Percentiles rank a stretch among this genome's conserved stretches.
These are phyloP conservation scores for Dallia pectoralis DNA, from an alignment of 2,797 vertebrate genomes.

Conservation along the genomic window DNA sequence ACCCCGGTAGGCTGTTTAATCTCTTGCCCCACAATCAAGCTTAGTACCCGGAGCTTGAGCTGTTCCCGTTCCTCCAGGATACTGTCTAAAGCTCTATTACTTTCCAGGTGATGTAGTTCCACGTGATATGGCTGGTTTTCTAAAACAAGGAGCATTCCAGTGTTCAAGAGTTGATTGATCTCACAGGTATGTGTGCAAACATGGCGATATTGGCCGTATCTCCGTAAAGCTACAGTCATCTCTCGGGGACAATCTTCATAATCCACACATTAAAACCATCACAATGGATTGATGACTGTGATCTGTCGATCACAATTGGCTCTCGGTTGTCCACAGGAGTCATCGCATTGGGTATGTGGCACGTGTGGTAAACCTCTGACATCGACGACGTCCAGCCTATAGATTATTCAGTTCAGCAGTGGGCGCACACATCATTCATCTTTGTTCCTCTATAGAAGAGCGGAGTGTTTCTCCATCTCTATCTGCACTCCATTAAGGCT, in stretches of 20 bases:
- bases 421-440: slow-evolving; percentile 5
- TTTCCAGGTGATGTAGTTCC: background rate
- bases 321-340: slow-evolving; percentile 15
- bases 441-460: slow-evolving; percentile 37
- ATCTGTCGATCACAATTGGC: slow-evolving; percentile 1
- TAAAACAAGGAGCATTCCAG: background rate
- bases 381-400: slow-evolving; percentile 42
- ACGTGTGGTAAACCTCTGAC: slow-evolving; percentile 38
- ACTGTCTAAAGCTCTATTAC: background rate
- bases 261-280: slow-evolving; percentile 28
- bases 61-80: slow-evolving; percentile 13
- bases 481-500: slow-evolving; percentile 67
- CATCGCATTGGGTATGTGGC: slow-evolving; percentile 47
- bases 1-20: slow-evolving; percentile 56
- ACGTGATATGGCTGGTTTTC: background rate
- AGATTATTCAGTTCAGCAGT: slow-evolving; percentile 44
- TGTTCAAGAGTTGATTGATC: background rate
- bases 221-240: slow-evolving; percentile 31
- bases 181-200: slow-evolving; percentile 8
- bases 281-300: slow-evolving; percentile 25
- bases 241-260: background rate
- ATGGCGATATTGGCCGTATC: slow-evolving; percentile 45
- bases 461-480: slow-evolving; percentile 43
- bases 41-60: slow-evolving; percentile 49
- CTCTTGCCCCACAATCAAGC: slow-evolving; percentile 58